A percentile compares a stretch with the other conserved stretches of the same genome.
Conservation (phyloP, 2,888 invertebrate species). For the Epicampocera succincta region DNA sequence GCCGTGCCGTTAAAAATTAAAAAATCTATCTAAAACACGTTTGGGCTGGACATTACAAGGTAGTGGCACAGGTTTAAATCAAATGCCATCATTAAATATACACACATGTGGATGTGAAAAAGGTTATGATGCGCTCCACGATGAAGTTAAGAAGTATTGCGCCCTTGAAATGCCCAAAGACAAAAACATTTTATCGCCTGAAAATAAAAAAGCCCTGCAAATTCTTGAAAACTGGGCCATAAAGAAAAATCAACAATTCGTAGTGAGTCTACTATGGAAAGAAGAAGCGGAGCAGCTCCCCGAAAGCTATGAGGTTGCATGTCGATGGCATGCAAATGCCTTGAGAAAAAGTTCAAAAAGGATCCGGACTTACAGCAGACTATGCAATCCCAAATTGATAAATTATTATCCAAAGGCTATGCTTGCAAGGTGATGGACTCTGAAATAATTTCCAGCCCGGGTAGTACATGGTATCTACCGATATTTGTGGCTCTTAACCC, state of each 20-base stretch:
- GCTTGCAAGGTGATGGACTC: not conserved
- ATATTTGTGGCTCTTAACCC: not conserved
- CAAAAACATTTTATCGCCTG: not conserved
- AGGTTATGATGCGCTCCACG: constrained; percentile 15
- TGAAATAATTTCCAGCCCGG: not conserved
- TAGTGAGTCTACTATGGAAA: constrained; percentile 35
- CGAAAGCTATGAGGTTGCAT: constrained; percentile 30
- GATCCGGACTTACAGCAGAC: not conserved
- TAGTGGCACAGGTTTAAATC: too few relatives aligned
- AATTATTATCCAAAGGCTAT: constrained; percentile 12
- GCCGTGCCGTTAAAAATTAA: constrained; percentile 39
- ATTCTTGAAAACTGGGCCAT: constrained; percentile 8
- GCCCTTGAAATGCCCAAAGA: constrained; percentile 28
- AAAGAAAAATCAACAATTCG: too few relatives aligned
- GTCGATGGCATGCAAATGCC: not conserved
- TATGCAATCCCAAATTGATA: constrained; percentile 24
- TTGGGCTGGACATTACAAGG: constrained; percentile 64
- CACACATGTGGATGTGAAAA: constrained; percentile 30
- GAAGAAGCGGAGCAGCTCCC: not conserved
- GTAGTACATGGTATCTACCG: too few relatives aligned
- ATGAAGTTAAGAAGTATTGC: constrained; percentile 39
- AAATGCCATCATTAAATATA: too few relatives aligned
- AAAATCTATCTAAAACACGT: constrained; percentile 62
- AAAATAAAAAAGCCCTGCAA: not conserved
- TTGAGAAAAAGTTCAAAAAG: constrained; percentile 4